Evolutionary conservation across 2,888 invertebrate genomes (phyloP).

Genomic region (Esperia sulphurella): DNA sequence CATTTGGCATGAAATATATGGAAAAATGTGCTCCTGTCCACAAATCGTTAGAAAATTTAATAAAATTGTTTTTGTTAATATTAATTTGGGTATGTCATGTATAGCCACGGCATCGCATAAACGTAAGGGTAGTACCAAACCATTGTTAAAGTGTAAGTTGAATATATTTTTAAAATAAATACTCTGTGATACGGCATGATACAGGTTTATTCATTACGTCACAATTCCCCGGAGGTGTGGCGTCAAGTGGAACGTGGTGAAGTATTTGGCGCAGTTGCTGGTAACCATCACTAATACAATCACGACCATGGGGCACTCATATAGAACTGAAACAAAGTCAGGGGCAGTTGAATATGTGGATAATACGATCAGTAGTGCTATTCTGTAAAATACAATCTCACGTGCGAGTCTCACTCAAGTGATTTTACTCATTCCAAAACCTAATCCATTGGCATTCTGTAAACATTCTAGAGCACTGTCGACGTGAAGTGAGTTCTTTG

Average conservation of each 20-base stretch:
- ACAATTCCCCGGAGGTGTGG: constrained; percentile 39
- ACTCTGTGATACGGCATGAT: constrained; percentile 65
- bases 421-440: too few relatives aligned
- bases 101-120: not conserved
- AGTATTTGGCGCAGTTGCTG: constrained; percentile 38
- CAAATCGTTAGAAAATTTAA: too few relatives aligned
- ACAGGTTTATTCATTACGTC: constrained; percentile 19
- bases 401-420: too few relatives aligned
- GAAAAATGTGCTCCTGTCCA: too few relatives aligned
- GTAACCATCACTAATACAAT: constrained; percentile 33
- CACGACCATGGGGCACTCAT: constrained; percentile 55
- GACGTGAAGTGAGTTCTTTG: too few relatives aligned
- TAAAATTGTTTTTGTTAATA: not conserved
- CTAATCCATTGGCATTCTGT: too few relatives aligned
- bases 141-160: constrained; percentile 13
- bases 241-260: constrained; percentile 45
- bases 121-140: constrained; percentile 1
- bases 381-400: too few relatives aligned
- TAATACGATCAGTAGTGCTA: too few relatives aligned
- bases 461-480: too few relatives aligned
- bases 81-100: not conserved
- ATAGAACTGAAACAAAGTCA: constrained; percentile 70
- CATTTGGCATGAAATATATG: too few relatives aligned
- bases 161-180: constrained; percentile 62
- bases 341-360: not conserved